Conservation (phyloP, 2,113 vertebrate species). For the Pollimyrus isidori region DNA sequence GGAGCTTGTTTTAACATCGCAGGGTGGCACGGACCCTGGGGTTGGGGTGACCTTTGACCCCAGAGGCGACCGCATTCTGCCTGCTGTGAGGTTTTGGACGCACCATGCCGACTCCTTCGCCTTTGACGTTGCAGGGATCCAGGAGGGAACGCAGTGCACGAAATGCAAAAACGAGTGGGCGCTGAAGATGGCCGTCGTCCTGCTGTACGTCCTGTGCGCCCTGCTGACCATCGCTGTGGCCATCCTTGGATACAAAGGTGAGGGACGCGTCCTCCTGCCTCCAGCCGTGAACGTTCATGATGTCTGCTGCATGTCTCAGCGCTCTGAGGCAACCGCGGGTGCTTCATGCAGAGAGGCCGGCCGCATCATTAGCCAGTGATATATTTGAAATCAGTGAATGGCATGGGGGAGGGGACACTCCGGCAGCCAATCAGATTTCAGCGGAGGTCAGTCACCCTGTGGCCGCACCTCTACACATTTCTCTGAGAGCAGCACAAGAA, state of each 20-base stretch:
- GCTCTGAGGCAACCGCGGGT: background rate
- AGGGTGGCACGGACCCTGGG: background rate
- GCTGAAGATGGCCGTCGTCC: constrained; percentile 86
- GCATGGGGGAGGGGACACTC: background rate
- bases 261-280: constrained; percentile 25
- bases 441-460: background rate
- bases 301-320: background rate
- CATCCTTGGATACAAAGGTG: constrained; percentile 94
- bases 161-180: constrained; percentile 95
- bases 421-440: background rate
- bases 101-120: background rate
- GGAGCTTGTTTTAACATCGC: background rate
- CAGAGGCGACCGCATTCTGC: background rate
- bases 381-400: background rate
- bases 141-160: constrained; percentile 89
- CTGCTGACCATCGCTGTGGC: constrained; percentile 88
- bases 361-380: background rate
- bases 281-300: background rate
- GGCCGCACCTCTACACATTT: background rate
- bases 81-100: background rate
- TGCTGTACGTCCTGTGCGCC: constrained; percentile 84
- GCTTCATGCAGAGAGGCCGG: background rate
- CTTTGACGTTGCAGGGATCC: constrained; percentile 79
- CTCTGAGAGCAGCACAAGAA: background rate
- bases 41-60: background rate